These are phyloP conservation scores for Aporophyla nigra DNA, from an alignment of 2,888 invertebrate genomes.

Conservation along the genomic window DNA sequence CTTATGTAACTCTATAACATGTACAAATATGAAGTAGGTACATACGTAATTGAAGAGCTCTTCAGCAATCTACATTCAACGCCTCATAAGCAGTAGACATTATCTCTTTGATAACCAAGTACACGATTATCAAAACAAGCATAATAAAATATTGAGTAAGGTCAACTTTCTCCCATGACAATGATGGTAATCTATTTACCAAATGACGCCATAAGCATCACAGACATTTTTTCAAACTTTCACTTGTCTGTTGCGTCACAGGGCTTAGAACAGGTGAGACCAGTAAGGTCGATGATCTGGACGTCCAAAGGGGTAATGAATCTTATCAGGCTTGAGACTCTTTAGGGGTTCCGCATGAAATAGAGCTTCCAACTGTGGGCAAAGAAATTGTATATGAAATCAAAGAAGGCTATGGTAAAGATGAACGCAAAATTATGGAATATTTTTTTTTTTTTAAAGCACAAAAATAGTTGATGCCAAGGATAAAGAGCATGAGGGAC, in stretches of 20 bases:
- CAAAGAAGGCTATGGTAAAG: not conserved
- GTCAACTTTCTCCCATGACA: slow-evolving; percentile 63
- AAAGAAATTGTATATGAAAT: not conserved
- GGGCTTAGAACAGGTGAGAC: slow-evolving; percentile 48
- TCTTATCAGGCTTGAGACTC: slow-evolving; percentile 13
- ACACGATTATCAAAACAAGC: slow-evolving; percentile 19
- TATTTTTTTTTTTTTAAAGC: not conserved
- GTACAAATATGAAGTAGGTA: slow-evolving; percentile 1
- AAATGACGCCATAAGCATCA: slow-evolving; percentile 56
- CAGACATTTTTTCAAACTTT: slow-evolving; percentile 73
- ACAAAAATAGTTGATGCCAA: not conserved
- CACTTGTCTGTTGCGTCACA: slow-evolving; percentile 70
- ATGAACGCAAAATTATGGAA: not conserved
- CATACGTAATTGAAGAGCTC: not conserved
- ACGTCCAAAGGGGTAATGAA: slow-evolving; percentile 19
- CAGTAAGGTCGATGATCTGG: slow-evolving; percentile 58
- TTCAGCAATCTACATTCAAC: not conserved
- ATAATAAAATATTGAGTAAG: slow-evolving; percentile 55
- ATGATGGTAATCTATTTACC: slow-evolving; percentile 58
- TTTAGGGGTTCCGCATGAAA: slow-evolving; percentile 28
- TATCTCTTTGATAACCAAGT: slow-evolving; percentile 8
- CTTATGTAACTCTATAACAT: not conserved
- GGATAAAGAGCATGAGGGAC: not conserved
- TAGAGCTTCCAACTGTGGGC: not conserved
- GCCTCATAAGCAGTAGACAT: not conserved